Evolutionary conservation across 2,113 vertebrate genomes (phyloP), one percentile per base, ranked within the genome.

Genomic region (Xyrauchen texanus): DNA sequence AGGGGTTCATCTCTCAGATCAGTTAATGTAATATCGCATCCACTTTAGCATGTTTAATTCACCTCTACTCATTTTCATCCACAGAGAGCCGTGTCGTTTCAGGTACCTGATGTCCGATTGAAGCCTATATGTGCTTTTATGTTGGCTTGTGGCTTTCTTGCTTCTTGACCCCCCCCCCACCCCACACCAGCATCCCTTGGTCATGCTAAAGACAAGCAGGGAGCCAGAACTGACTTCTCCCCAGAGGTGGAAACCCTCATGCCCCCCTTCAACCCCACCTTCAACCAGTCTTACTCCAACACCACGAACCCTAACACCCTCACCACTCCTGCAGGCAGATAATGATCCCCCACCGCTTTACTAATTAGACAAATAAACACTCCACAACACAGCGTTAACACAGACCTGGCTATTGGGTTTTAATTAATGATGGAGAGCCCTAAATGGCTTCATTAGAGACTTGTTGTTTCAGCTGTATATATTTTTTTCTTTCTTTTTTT

Each of bases 281-380:
- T 86, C 68, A 82, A 84, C 73, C 12, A 10, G 6, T 63, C 78
- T 89, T 92, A 88, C 84, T 53, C 64, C 79, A 69, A 53, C 70
- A 70, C 61, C 47, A 3, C 21, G 21, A 34, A 72, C 89, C 82
- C 89, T 91, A 87, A 88, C 88, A 85, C 91, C 89, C 86, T 76
- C 89, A 88, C 81, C 21, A 86, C 91, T 92, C 90, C 91, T 89
- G 88, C 89, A 88, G 91, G 89, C 91, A 85, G 87, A 93, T 93
- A 98, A 97, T 97, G 97, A 96, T 96, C 96, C 94, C 96, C 96
- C 95, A 96, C 96, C 95, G 97, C 92, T 98, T 96, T 94, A 62
- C 95, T 98, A 98, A 98, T 97, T 97, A 95, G 95, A 92, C 94
- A 96, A 96, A 96, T 95, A 96, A 98, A 95, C 96, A 95, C 92